Percentiles rank a stretch among this genome's conserved stretches.
Evolutionary conservation across 2,888 invertebrate species (phyloP).

Genomic region (Lamellibrachia columna): DNA sequence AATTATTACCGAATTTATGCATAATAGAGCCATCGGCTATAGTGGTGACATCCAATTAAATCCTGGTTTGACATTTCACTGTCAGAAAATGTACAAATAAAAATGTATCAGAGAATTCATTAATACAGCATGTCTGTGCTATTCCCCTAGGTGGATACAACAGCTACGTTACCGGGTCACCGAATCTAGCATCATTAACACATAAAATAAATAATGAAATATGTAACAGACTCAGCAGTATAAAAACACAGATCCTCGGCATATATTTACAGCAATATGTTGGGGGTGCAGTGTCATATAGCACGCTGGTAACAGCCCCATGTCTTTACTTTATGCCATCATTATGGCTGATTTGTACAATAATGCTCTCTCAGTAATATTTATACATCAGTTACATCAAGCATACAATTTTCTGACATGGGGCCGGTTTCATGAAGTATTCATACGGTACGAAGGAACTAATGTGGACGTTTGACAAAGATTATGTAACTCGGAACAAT

Average conservation of each 20-base stretch:
- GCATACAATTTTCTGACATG: too few relatives aligned
- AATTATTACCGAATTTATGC: background rate
- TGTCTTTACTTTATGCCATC: background rate
- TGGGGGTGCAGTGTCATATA: background rate
- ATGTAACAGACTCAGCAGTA: background rate
- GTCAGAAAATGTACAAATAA: background rate
- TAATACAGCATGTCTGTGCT: background rate
- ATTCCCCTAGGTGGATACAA: background rate
- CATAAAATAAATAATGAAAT: background rate
- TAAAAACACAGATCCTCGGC: background rate
- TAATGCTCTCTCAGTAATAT: background rate
- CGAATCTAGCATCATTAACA: background rate
- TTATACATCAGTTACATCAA: background rate
- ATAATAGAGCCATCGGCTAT: background rate
- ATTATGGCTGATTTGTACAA: background rate
- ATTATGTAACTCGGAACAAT: too few relatives aligned
- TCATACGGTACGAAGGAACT: too few relatives aligned
- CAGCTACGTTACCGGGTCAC: background rate
- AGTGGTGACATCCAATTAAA: background rate
- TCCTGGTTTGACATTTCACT: background rate
- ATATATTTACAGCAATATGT: background rate
- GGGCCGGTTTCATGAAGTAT: too few relatives aligned
- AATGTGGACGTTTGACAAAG: too few relatives aligned
- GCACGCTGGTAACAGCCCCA: background rate
- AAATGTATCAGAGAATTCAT: background rate